Evolutionary conservation across 2,797 vertebrate genomes (phyloP).

Genomic region (Cuculus canorus): DNA sequence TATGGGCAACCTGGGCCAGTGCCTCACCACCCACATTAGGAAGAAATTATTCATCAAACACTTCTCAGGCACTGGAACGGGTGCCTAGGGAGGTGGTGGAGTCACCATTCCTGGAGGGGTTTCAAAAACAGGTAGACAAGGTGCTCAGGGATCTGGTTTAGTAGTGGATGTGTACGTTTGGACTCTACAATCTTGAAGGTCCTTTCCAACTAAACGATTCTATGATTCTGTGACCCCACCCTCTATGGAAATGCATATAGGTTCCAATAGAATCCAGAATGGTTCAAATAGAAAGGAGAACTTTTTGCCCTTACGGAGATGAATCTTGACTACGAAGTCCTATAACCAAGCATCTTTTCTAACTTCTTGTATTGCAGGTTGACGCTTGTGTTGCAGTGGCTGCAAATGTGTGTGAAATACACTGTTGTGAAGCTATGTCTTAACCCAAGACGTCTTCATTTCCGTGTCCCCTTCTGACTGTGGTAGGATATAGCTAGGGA

Average conservation of each 20-base stretch:
- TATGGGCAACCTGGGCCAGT: too few relatives aligned
- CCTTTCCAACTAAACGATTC: too few relatives aligned
- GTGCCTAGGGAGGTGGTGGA: too few relatives aligned
- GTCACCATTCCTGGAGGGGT: too few relatives aligned
- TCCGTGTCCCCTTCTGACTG: slow-evolving; percentile 19
- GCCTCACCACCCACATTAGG: too few relatives aligned
- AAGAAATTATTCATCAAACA: too few relatives aligned
- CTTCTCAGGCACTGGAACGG: too few relatives aligned
- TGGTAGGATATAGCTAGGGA: slow-evolving; percentile 58
- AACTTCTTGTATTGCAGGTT: slow-evolving; percentile 41
- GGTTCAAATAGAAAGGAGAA: background rate
- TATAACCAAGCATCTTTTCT: background rate
- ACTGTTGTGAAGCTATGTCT: background rate
- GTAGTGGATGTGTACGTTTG: too few relatives aligned
- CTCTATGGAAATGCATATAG: fast-evolving
- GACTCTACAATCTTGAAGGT: too few relatives aligned
- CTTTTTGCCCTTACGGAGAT: background rate
- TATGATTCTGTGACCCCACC: background rate
- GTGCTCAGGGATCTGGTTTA: too few relatives aligned
- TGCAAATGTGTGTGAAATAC: background rate
- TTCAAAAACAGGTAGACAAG: too few relatives aligned
- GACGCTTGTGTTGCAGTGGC: background rate
- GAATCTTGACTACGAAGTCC: background rate
- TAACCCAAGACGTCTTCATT: background rate
- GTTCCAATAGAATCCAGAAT: background rate